Evolutionary conservation across 2,888 invertebrate genomes (phyloP).

Genomic region (Drosophila mulleri): DNA sequence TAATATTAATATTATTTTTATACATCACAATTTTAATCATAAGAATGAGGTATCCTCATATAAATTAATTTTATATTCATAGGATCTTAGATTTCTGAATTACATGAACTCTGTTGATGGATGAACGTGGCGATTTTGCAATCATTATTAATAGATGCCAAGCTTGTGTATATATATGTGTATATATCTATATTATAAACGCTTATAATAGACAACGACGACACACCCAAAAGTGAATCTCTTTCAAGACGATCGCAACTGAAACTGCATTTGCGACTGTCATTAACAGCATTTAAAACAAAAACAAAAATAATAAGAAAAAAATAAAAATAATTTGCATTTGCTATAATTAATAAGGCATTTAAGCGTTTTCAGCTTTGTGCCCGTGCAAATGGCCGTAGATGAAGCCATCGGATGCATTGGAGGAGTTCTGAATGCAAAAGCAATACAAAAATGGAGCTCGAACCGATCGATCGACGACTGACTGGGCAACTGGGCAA

Average conservation of each 20-base stretch:
- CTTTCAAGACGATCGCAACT: constrained; percentile 41
- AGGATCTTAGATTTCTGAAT: no score
- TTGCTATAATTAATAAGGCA: constrained; percentile 57
- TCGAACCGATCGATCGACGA: constrained; percentile 35
- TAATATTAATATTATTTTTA: no score
- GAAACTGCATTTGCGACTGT: constrained; percentile 44
- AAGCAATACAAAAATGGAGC: constrained; percentile 72
- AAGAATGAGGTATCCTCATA: no score
- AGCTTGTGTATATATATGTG: background rate
- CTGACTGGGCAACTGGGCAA: constrained; percentile 48
- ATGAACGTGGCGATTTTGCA: constrained; percentile 47
- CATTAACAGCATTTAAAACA: constrained; percentile 52
- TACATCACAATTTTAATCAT: no score
- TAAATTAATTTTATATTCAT: no score
- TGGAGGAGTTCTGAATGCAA: constrained; percentile 56
- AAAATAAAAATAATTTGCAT: constrained; percentile 50
- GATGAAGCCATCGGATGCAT: constrained; percentile 52
- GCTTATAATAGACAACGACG: constrained; percentile 31
- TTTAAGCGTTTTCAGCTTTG: constrained; percentile 36
- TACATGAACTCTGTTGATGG: no score
- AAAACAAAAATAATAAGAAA: constrained; percentile 12
- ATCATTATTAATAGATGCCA: constrained; percentile 52
- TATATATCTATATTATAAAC: constrained; percentile 1
- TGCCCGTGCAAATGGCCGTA: constrained; percentile 37
- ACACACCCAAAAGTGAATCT: constrained; percentile 60